Evolutionary conservation across 2,888 invertebrate genomes (phyloP).

Genomic region (Seira sanloemensis): DNA sequence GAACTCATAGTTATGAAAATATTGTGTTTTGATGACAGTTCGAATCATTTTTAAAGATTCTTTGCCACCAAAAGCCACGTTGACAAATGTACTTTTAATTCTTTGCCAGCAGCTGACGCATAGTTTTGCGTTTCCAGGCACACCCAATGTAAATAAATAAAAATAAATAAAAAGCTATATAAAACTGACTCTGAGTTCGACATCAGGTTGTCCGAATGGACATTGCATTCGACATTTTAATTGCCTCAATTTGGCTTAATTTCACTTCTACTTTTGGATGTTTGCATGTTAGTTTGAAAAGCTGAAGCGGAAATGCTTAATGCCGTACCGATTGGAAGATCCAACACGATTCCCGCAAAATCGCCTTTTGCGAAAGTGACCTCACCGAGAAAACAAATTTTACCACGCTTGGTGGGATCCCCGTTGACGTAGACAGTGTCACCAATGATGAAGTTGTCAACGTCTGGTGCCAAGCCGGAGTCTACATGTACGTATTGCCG

Average conservation of each 20-base stretch:
- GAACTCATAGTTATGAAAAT: too few species aligned
- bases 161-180: too few species aligned
- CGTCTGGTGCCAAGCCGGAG: slow-evolving; percentile 42
- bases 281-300: too few species aligned
- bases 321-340: slow-evolving; percentile 90
- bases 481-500: slow-evolving; percentile 18
- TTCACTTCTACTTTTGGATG: not conserved
- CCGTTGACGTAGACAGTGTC: slow-evolving; percentile 96
- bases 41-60: too few species aligned
- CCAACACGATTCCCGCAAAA: slow-evolving; percentile 98
- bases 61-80: too few species aligned
- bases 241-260: not conserved
- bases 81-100: too few species aligned
- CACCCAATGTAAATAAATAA: not conserved
- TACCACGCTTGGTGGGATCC: slow-evolving; percentile 85
- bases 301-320: not conserved
- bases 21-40: too few species aligned
- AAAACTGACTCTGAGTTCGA: not conserved
- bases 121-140: too few species aligned
- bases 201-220: too few species aligned
- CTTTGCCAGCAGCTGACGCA: too few species aligned
- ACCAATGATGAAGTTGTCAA: slow-evolving; percentile 95
- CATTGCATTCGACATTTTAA: too few species aligned
- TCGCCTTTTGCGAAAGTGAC: slow-evolving; percentile 98
- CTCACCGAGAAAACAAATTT: slow-evolving; percentile 94